Evolutionary conservation across 1,140 invertebrate genomes (phyloP), one percentile per base, ranked within the genome.

Genomic region (Psix sp.): DNA sequence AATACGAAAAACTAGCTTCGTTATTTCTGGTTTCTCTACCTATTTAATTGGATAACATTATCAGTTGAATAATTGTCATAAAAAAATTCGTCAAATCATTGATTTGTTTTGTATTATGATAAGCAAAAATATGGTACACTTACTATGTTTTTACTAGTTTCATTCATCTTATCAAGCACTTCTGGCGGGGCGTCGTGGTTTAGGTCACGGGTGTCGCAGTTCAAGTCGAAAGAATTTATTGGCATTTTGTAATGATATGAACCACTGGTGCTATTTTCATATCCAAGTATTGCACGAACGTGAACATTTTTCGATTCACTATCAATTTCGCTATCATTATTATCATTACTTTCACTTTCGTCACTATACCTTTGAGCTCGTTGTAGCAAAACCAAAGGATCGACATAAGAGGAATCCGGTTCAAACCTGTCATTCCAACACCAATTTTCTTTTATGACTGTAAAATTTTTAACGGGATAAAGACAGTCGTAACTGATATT

Each of bases 391-490:
- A 11, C 24, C 5, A 67, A 36, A 36, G 63, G 63, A 38, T 67
- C 63, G 0, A 67, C 63, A 10, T 67, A 67, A 31, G 39, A 48
- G 7, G 63, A 57, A 36, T 67, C 45, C 10, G 52, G 52, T 20
- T 67, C 63, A 15, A 67, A 67, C 3, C 26, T 11, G 10, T 67
- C 63, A n/a, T 67, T 29, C 35, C 63, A 59, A 18, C 15, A 17
- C 3, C 17, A 14, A 11, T 17, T 43, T 36, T 16, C 4, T 5
- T 59, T 5, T 10, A 17, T 4, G 18, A 59, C 42, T 0, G 14
- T 1, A 15, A 11, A 42, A 16, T 45, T 40, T 21, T 49, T 31
- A 0, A 42, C 2, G 26, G 6, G n/a, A 10, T 29, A 29, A n/a
- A 29, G 1, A 29, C 26, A 2, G 26, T 3, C 2, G 26, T 7